Evolutionary conservation across 2,888 invertebrate species (phyloP).

Genomic region (Torymus texanus): DNA sequence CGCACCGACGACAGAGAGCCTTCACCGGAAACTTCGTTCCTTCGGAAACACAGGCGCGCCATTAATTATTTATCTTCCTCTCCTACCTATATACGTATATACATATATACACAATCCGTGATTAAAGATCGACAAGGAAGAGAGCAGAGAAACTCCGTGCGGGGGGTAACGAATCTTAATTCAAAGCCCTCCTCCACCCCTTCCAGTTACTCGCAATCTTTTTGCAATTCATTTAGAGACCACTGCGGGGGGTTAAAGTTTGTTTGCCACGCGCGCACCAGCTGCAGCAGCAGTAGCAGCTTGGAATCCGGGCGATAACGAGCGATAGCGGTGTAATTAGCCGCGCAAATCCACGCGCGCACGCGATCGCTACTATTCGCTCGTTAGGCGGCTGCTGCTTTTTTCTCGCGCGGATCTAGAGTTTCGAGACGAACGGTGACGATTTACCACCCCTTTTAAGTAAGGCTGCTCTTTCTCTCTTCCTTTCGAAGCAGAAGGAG

Average conservation of each 20-base stretch:
- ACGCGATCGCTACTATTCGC: neutral
- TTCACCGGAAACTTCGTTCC: no score
- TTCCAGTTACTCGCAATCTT: constrained; percentile 7
- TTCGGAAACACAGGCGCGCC: neutral
- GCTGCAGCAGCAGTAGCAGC: neutral
- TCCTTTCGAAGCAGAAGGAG: neutral
- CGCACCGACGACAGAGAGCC: neutral
- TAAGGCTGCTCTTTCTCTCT: constrained; percentile 38
- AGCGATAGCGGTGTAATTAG: constrained; percentile 48
- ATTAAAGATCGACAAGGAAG: constrained; percentile 36
- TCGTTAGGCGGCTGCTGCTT: constrained; percentile 34
- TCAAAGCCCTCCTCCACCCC: constrained; percentile 1
- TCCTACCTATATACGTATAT: neutral
- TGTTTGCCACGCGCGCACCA: constrained; percentile 5
- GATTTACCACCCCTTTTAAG: constrained; percentile 26
- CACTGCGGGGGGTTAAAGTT: constrained; percentile 7
- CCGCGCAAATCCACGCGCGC: constrained; percentile 23
- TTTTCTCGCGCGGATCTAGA: constrained; percentile 29
- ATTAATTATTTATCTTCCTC: constrained; percentile 37
- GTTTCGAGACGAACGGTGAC: neutral
- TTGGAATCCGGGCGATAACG: constrained; percentile 44
- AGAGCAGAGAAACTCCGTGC: neutral
- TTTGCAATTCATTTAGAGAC: constrained; percentile 20
- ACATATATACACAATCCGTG: neutral
- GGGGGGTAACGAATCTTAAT: constrained; percentile 30